These are phyloP conservation scores for Melitaea athalia DNA, from an alignment of 2,888 invertebrate genomes.

Conservation along the genomic window DNA sequence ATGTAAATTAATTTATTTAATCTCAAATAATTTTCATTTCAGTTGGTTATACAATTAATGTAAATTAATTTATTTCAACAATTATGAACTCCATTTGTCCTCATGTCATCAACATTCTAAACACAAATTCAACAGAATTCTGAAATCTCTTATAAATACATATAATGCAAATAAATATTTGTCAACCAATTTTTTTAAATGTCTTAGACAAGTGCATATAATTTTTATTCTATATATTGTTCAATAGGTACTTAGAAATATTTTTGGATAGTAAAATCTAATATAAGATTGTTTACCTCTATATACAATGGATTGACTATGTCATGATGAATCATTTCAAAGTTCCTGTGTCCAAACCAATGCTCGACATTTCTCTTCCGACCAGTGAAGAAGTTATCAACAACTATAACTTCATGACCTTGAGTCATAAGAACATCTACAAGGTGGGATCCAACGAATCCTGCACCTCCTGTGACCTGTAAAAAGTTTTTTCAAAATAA, in stretches of 20 bases:
- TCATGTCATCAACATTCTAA: too few species aligned
- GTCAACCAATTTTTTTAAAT: too few species aligned
- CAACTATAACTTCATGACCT: slow-evolving; percentile 98
- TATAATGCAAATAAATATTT: too few species aligned
- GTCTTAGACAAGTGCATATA: too few species aligned
- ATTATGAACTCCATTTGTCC: too few species aligned
- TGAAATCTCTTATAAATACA: too few species aligned
- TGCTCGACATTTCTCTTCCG: slow-evolving; percentile 98
- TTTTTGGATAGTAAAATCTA: not conserved
- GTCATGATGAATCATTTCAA: slow-evolving; percentile 99
- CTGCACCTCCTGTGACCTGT: slow-evolving; percentile 97
- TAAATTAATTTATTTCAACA: too few species aligned
- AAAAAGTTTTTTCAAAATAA: slow-evolving; percentile 38
- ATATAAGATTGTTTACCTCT: slow-evolving; percentile 80
- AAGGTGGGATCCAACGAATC: slow-evolving; percentile 99
- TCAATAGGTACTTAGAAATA: not conserved
- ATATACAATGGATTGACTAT: slow-evolving; percentile 98
- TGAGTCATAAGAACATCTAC: slow-evolving; percentile 97
- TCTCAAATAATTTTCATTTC: too few species aligned
- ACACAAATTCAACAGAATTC: too few species aligned
- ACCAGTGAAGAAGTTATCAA: slow-evolving; percentile 99
- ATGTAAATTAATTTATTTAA: too few species aligned
- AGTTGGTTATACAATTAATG: too few species aligned
- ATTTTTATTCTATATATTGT: not conserved
- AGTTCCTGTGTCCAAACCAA: slow-evolving; percentile 99